Evolutionary conservation across 64 coral and sea anemone genomes (phyloP), one percentile per base, ranked within the genome.

Genomic region (Pocillopora verrucosa): DNA sequence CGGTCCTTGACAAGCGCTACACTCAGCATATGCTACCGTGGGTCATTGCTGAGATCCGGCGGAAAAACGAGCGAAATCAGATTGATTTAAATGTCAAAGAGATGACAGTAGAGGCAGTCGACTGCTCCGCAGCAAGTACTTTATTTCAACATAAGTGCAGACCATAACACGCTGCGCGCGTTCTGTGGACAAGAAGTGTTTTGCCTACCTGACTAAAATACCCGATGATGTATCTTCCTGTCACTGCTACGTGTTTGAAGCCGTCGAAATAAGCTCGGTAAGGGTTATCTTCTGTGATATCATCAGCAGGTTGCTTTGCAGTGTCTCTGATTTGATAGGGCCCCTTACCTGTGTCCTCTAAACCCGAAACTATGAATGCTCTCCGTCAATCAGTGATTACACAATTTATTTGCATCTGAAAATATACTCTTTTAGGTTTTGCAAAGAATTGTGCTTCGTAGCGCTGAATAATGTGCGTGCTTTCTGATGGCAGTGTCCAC

Each of bases 91-190:
- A 77, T 22, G 95, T 96, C 35, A 91, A 96, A 62, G 89, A 24
- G 58, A 90, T 88, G 87, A 85, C 83, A 15, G 95, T 96, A 15
- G 93, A 87, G 69, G 95, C 91, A 24, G 64, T 90, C n/a, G 81
- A 93, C 62, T 84, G 76, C 58, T 61, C 86, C 37, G 74, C 75
- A 10, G 74, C 83, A 38, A 79, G 57, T 5, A 83, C 86, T 34
- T 83, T 91, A 65, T 96, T 96, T 82, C 88, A 93, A 88, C 91
- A 96, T 41, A 69, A 84, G 95, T 96, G 38, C 91, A 96, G 87
- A 93, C 82, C 38, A 96, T 96, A 59, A 96, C 95, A 77, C 91
- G 95, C 60, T 96, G 92, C 87, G 88, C 95, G 36, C 88, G 91
- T 37, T 96, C 95, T 34, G 61, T 38, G 10, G 91, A 96, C 88